phyloP scores from a whole-genome alignment of 2,797 vertebrate genomes.

The Galaxias olidus region DNA sequence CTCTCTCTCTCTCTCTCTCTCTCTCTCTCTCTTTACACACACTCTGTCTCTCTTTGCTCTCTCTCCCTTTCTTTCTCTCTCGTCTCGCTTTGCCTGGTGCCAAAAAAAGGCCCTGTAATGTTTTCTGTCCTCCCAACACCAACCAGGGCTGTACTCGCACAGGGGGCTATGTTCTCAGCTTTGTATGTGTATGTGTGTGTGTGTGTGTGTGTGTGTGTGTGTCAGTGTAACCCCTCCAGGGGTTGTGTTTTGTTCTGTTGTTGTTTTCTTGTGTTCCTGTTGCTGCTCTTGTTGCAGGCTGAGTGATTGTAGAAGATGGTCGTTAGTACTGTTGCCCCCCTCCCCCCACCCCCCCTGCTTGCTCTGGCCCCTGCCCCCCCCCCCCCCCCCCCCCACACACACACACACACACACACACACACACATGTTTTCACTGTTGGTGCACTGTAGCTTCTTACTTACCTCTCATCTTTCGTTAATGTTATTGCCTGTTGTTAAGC shows the following conservation, averaged over 20 bases:
- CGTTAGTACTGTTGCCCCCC: not conserved
- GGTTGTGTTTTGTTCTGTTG: not conserved
- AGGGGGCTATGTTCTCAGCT: not conserved
- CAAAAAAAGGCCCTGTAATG: conserved; percentile 89
- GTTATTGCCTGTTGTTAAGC: not conserved
- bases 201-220: conserved; percentile 24
- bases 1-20: conserved; percentile 59
- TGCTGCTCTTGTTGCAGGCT: not conserved
- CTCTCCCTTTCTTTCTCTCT: conserved; percentile 66
- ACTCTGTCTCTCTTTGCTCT: conserved; percentile 19
- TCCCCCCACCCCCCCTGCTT: not conserved
- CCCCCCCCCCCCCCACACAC: conserved; percentile 22
- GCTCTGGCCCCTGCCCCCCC: conserved; percentile 24
- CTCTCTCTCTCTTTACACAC: conserved; percentile 36
- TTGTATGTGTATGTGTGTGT: not conserved
- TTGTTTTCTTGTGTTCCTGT: not conserved
- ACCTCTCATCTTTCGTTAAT: not conserved
- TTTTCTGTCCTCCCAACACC: conserved; percentile 85
- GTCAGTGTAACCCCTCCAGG: conserved; percentile 1
- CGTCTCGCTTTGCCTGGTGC: conserved; percentile 85
- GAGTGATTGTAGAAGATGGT: too few relatives aligned
- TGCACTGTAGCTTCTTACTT: not conserved
- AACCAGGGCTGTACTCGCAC: conserved; percentile 22
- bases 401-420: conserved; percentile 17
- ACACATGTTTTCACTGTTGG: not conserved